phyloP scores from a whole-genome alignment of 2,888 invertebrate species.

The Cancer borealis region DNA sequence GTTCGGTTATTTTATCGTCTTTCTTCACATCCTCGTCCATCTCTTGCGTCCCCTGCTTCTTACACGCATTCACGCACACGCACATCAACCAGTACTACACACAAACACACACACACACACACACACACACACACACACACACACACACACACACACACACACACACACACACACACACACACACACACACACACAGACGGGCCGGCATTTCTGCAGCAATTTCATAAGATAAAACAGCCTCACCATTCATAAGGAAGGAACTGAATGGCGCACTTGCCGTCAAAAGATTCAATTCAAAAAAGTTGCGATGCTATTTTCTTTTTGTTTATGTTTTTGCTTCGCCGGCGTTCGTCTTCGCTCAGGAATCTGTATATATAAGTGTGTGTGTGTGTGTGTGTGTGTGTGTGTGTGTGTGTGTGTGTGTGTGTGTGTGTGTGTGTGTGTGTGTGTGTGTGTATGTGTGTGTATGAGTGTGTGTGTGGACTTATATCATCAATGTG shows the following conservation, averaged over 20 bases:
- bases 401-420: not conserved
- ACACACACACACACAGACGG: not conserved
- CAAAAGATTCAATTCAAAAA: constrained; percentile 30
- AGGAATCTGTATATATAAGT: not conserved
- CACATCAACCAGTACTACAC: not conserved
- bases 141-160: constrained; percentile 9
- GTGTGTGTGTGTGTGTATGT: constrained; percentile 22
- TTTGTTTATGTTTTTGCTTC: not conserved
- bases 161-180: constrained; percentile 7
- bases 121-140: not conserved
- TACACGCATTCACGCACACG: not conserved
- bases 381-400: not conserved
- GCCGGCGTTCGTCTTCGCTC: not conserved
- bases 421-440: not conserved
- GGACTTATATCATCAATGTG: not conserved
- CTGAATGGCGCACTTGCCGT: not conserved
- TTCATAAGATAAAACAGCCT: constrained; percentile 14
- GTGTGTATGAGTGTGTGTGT: not conserved
- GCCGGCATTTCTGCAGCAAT: not conserved
- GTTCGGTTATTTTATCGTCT: not conserved
- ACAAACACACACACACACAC: not conserved
- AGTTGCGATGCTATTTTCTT: constrained; percentile 27
- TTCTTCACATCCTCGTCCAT: not conserved
- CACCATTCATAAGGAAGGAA: constrained; percentile 28
- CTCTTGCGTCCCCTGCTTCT: not conserved